phyloP scores from a whole-genome alignment of 1,140 invertebrate genomes.

The Drosophila suzukii region DNA sequence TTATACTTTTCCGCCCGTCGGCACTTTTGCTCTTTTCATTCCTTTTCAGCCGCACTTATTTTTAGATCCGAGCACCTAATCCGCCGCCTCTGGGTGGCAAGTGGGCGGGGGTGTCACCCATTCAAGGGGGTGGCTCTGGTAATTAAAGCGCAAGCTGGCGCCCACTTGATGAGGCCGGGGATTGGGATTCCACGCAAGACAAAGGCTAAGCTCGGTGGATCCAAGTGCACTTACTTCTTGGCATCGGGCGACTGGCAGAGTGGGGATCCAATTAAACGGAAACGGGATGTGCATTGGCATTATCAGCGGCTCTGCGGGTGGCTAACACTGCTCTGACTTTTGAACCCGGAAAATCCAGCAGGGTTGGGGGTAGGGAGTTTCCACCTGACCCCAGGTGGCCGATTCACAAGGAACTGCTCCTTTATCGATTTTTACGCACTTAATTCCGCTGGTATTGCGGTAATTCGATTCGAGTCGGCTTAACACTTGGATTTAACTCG shows the following conservation, averaged over 20 bases:
- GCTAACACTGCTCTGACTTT: constrained; percentile 17
- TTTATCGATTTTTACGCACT: constrained; percentile 75
- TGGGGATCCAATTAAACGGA: constrained; percentile 64
- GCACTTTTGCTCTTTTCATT: constrained; percentile 28
- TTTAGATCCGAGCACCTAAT: constrained; percentile 43
- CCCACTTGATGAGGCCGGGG: constrained; percentile 23
- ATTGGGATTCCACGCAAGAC: constrained; percentile 1
- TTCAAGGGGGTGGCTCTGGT: constrained; percentile 19
- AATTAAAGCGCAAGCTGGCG: constrained; percentile 44
- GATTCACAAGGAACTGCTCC: constrained; percentile 14
- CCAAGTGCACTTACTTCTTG: constrained; percentile 75
- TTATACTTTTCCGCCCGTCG: constrained; percentile 10
- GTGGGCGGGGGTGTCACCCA: too few species aligned
- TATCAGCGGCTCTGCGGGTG: constrained; percentile 41
- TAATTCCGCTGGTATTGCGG: constrained; percentile 3
- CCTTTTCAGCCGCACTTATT: constrained; percentile 31
- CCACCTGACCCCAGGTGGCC: constrained; percentile 3
- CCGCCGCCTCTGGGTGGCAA: constrained; percentile 12
- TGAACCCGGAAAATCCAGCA: background rate
- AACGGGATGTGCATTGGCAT: constrained; percentile 63
- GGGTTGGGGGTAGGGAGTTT: constrained; percentile 1
- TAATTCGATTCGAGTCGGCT: background rate
- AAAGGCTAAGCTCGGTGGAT: constrained; percentile 17
- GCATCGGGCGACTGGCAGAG: constrained; percentile 67
- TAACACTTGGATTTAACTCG: background rate